A percentile compares a stretch with the other conserved stretches of the same genome.
These are phyloP conservation scores for Artemisiospiza belli DNA, from an alignment of 2,113 vertebrate genomes.

Conservation along the genomic window DNA sequence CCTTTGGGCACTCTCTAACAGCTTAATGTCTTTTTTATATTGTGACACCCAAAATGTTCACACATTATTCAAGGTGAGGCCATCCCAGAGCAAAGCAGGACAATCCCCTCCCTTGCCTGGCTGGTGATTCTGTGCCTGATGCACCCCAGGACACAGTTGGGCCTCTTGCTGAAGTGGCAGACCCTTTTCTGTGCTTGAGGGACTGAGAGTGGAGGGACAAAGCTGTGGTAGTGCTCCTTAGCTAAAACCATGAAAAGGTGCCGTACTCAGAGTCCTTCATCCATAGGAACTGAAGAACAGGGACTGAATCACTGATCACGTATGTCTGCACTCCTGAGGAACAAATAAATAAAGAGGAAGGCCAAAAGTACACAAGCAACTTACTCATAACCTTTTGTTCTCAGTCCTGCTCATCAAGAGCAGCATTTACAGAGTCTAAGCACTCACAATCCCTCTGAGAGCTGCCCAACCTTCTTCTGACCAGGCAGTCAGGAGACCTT, in stretches of 20 bases:
- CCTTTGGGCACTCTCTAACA: neutral
- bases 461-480: neutral
- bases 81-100: accelerated
- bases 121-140: neutral
- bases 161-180: neutral
- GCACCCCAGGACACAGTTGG: accelerated
- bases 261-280: neutral
- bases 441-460: neutral
- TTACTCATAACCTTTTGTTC: neutral
- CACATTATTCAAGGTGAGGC: neutral
- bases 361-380: neutral
- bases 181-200: neutral
- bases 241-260: neutral
- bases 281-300: neutral
- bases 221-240: neutral
- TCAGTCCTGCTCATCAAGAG: neutral
- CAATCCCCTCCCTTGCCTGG: accelerated
- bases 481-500: neutral
- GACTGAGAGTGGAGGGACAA: neutral
- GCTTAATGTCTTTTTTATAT: neutral
- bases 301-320: neutral
- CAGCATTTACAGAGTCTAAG: neutral
- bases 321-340: neutral
- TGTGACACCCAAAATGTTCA: neutral
- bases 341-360: neutral